Evolutionary conservation across 2,113 vertebrate genomes (phyloP), one percentile per base, ranked within the genome.

Genomic region (Parus major): DNA sequence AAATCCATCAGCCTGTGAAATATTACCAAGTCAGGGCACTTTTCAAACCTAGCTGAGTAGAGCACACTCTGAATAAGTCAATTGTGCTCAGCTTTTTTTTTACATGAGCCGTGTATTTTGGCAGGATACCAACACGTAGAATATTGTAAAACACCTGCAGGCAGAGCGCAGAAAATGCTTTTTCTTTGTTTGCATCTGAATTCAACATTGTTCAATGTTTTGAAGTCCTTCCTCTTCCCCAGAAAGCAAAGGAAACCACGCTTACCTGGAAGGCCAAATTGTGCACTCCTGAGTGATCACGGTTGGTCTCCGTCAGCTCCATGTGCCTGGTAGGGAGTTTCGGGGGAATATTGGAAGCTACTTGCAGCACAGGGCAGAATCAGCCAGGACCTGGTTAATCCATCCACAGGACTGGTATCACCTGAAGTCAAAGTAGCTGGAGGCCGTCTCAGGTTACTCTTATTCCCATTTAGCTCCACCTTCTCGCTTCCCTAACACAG

Each of bases 231-330:
- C 61, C 68, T 71, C 61, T 68, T 84, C 49, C 79, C 42, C 49
- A n/a, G 14, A 76, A 57, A 77, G 28, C 50, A 77, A 81, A 86
- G 3, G 23, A 88, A 86, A 84, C 9, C 10, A 14, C 1, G 1
- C 97, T 97, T 91, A 98, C 98, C 98, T 97, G 97, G 82, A 97
- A 98, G 49, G 86, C 78, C 29, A 80, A 11, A 55, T 98, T 98
- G 66, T 55, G 50, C 55, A 47, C 39, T 76, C 88, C 97, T 50
- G 41, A 22, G 15, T 2, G n/a, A 50, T 70, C 85, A 28, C 3
- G 1, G 18, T 19, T 24, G n/a, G 36, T 28, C 11, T 63, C 60
- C 13, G 17, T 81, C 82, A 97, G 64, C 56, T 97, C 96, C 95
- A 97, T 69, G 9, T 20, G 11, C 47, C 28, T 83, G 17, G 12